Evolutionary conservation across 2,888 invertebrate genomes (phyloP).

Genomic region (Nomada fucata): DNA sequence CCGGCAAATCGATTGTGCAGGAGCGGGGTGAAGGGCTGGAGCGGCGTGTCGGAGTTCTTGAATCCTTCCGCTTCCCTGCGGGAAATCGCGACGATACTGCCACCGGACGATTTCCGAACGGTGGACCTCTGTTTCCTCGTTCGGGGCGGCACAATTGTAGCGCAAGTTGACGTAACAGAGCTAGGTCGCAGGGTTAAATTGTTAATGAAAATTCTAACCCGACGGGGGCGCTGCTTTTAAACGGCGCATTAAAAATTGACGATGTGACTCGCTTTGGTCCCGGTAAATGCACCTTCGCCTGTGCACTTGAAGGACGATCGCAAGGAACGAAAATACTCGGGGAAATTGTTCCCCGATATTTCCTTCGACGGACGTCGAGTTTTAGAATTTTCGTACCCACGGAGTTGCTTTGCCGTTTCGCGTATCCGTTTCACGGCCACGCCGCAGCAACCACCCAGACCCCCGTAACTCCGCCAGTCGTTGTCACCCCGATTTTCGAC

Average conservation of each 20-base stretch:
- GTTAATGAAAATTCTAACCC: too few relatives aligned
- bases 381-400: neutral
- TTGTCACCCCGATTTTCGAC: slow-evolving; percentile 16
- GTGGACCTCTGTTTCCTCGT: too few relatives aligned
- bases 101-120: too few relatives aligned
- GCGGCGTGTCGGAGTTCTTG: neutral
- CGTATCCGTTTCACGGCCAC: neutral
- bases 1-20: neutral
- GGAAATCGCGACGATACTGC: neutral
- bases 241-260: too few relatives aligned
- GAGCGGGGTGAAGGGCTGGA: neutral
- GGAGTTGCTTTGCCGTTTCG: neutral
- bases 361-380: neutral
- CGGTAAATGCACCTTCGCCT: too few relatives aligned
- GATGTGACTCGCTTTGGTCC: too few relatives aligned
- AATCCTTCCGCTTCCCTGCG: neutral
- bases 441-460: neutral
- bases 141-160: too few relatives aligned
- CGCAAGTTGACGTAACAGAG: too few relatives aligned
- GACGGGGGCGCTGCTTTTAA: too few relatives aligned
- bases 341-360: neutral
- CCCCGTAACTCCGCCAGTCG: too few relatives aligned
- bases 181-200: too few relatives aligned
- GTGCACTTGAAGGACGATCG: neutral
- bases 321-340: neutral